Evolutionary conservation across 2,888 invertebrate species (phyloP).

Genomic region (Himalopsyche anomala): DNA sequence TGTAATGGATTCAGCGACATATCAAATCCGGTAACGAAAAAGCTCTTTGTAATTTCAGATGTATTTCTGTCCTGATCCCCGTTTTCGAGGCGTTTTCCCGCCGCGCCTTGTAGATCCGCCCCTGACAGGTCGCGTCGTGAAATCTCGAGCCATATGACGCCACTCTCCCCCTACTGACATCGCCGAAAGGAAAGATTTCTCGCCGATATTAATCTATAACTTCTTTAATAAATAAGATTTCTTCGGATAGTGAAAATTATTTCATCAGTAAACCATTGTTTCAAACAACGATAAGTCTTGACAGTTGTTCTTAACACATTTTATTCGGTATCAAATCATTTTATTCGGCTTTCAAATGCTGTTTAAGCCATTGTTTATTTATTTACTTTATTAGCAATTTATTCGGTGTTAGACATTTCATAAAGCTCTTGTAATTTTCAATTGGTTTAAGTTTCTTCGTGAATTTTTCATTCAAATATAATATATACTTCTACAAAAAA

Average conservation of each 20-base stretch:
- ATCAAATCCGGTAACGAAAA: neutral
- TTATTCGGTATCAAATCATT: no score
- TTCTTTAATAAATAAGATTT: conserved; percentile 16
- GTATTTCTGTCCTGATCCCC: conserved; percentile 1
- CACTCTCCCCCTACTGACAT: neutral
- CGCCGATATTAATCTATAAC: conserved; percentile 16
- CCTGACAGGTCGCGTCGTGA: conserved; percentile 16
- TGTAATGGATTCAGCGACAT: neutral
- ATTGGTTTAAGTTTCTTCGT: no score
- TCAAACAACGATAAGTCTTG: no score
- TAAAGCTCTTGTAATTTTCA: no score
- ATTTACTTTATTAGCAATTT: no score
- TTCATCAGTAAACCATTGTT: neutral
- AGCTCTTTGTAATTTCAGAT: conserved; percentile 17
- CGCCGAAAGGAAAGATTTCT: neutral
- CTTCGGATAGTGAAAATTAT: neutral
- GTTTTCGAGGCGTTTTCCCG: neutral
- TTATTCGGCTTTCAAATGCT: no score
- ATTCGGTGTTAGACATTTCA: no score
- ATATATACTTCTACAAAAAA: no score
- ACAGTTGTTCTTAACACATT: no score
- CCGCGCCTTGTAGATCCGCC: conserved; percentile 9
- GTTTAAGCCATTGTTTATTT: no score
- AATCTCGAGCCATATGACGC: conserved; percentile 16
- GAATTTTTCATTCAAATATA: no score